Conservation (phyloP, 2,888 invertebrate genomes). For the Habroteleia sp. region DNA sequence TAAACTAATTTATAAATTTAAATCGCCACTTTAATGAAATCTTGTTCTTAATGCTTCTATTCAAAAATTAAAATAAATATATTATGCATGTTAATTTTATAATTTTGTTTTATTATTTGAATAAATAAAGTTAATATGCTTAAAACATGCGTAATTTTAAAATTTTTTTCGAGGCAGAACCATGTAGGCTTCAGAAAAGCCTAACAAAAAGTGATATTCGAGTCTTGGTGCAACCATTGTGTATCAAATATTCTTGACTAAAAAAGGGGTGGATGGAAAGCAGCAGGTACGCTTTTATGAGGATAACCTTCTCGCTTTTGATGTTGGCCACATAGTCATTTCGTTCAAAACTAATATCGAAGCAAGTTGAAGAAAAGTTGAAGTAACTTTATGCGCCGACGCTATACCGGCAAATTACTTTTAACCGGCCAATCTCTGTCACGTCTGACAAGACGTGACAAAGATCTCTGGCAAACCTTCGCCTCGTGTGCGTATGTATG, state of each 20-base stretch:
- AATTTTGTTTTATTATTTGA: no score
- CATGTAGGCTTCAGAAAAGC: no score
- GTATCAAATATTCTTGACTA: slow-evolving; percentile 2
- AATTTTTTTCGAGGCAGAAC: no score
- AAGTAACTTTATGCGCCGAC: slow-evolving; percentile 52
- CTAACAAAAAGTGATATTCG: slow-evolving; percentile 28
- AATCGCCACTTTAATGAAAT: no score
- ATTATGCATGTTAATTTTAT: no score
- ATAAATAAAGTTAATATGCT: no score
- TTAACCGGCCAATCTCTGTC: slow-evolving; percentile 57
- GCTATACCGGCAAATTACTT: slow-evolving; percentile 50
- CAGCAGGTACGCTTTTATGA: slow-evolving; percentile 33
- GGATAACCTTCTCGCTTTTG: slow-evolving; percentile 39
- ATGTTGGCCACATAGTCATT: slow-evolving; percentile 60
- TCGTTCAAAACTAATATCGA: slow-evolving; percentile 61
- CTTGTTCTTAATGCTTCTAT: no score
- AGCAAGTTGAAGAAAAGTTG: slow-evolving; percentile 58
- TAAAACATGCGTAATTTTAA: no score
- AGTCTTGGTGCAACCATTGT: slow-evolving; percentile 27
- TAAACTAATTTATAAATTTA: no score
- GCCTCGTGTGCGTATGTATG: no score
- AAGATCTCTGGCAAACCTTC: not conserved
- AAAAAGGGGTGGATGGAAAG: not conserved
- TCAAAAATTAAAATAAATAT: no score
- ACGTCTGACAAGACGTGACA: slow-evolving; percentile 53